Conservation (phyloP, 37 sponge, comb jelly and placozoan genomes). For the Aplysina aerophoba region DNA sequence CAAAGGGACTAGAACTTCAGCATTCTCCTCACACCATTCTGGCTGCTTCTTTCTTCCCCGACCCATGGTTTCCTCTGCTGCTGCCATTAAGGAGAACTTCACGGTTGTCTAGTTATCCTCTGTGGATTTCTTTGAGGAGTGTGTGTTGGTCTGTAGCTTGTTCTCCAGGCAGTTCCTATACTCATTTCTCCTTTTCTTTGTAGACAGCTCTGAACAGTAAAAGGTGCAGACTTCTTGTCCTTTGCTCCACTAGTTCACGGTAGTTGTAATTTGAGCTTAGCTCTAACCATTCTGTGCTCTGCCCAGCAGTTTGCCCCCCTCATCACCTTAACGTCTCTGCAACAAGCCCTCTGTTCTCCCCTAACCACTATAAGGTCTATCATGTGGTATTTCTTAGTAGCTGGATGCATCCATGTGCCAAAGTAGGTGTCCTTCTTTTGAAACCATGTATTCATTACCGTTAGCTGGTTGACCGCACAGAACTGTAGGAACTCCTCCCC, state of each 20-base stretch:
- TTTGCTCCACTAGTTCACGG: neutral
- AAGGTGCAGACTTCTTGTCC: neutral
- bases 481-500: slow-evolving; percentile 51
- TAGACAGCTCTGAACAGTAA: slow-evolving; percentile 26
- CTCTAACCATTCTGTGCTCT: slow-evolving; percentile 41
- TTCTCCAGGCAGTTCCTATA: neutral
- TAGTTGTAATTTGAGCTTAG: slow-evolving; percentile 11
- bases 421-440: slow-evolving; percentile 40
- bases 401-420: slow-evolving; percentile 54
- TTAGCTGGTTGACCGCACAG: slow-evolving; percentile 46
- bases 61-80: slow-evolving; percentile 7
- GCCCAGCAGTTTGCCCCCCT: slow-evolving; percentile 38
- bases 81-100: neutral
- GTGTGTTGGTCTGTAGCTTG: slow-evolving; percentile 5
- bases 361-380: slow-evolving; percentile 47
- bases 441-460: slow-evolving; percentile 60
- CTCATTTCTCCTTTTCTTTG: slow-evolving; percentile 17
- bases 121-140: slow-evolving; percentile 18
- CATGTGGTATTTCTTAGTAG: slow-evolving; percentile 23
- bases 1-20: neutral
- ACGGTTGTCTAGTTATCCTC: neutral
- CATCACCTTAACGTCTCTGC: slow-evolving; percentile 34
- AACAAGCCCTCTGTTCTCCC: neutral
- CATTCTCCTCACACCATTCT: slow-evolving; percentile 5
- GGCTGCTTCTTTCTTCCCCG: slow-evolving; percentile 9